These are phyloP conservation scores for Thymelicus sylvestris DNA, from an alignment of 2,888 invertebrate species.

Conservation along the genomic window DNA sequence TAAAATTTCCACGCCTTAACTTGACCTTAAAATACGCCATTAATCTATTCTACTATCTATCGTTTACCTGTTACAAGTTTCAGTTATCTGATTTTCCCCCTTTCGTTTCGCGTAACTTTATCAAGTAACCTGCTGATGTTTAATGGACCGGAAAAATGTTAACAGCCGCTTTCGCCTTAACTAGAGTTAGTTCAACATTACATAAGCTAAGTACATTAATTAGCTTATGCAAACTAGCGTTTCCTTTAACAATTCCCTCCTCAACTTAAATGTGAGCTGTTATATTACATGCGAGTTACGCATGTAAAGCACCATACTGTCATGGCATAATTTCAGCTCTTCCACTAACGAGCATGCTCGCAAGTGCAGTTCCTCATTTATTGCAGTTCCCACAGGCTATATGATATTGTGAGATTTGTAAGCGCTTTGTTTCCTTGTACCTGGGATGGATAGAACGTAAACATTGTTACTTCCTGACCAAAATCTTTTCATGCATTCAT, in stretches of 20 bases:
- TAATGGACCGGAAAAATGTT: slow-evolving; percentile 8
- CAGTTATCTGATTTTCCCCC: slow-evolving; percentile 11
- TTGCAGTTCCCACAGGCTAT: slow-evolving; percentile 61
- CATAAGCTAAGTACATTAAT: slow-evolving; percentile 6
- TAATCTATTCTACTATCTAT: slow-evolving; percentile 17
- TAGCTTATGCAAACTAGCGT: slow-evolving; percentile 7
- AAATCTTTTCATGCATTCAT: slow-evolving; percentile 31
- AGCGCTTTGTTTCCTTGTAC: slow-evolving; percentile 64
- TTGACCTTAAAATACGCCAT: slow-evolving; percentile 8
- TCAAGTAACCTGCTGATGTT: background rate
- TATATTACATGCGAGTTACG: slow-evolving; percentile 60
- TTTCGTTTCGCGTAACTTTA: slow-evolving; percentile 15
- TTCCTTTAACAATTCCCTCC: slow-evolving; percentile 3
- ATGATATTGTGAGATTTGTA: slow-evolving; percentile 73
- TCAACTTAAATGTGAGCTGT: slow-evolving; percentile 15
- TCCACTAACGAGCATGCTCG: slow-evolving; percentile 77
- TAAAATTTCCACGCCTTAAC: background rate
- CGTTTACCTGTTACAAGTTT: slow-evolving; percentile 23
- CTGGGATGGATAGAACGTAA: slow-evolving; percentile 21
- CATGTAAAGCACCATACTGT: slow-evolving; percentile 61
- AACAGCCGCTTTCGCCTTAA: background rate
- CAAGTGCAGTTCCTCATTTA: slow-evolving; percentile 60
- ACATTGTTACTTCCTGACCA: slow-evolving; percentile 34
- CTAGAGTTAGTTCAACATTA: background rate
- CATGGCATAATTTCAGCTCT: slow-evolving; percentile 73